These are phyloP conservation scores for Lepidurus apus DNA, from an alignment of 1,140 invertebrate species.

Conservation along the genomic window DNA sequence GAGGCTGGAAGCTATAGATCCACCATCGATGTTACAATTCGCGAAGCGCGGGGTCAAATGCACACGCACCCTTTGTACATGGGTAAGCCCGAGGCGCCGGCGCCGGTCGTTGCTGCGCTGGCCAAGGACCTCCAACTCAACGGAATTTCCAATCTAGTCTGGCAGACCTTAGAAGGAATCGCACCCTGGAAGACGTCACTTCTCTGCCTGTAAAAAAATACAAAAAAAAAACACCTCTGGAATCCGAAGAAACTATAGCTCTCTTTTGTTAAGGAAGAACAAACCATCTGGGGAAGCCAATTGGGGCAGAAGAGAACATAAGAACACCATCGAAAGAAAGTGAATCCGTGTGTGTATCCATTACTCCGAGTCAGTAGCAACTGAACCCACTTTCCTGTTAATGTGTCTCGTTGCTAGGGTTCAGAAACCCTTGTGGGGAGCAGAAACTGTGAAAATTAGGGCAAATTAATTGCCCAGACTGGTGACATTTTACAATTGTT, in stretches of 20 bases:
- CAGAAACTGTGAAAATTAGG: neutral
- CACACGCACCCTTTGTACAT: neutral
- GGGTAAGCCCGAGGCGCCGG: neutral
- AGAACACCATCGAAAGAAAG: neutral
- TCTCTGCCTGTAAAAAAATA: neutral
- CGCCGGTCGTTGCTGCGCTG: conserved; percentile 3
- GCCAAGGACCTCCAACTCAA: neutral
- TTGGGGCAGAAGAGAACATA: neutral
- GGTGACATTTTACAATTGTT: neutral
- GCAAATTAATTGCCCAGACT: neutral
- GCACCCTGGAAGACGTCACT: neutral
- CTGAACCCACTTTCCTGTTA: neutral
- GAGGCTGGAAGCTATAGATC: neutral
- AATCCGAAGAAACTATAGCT: too few relatives aligned
- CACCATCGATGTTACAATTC: neutral
- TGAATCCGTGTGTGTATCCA: neutral
- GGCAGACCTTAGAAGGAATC: neutral
- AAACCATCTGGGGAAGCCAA: neutral
- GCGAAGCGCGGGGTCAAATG: neutral
- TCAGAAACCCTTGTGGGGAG: neutral
- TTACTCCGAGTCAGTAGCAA: neutral
- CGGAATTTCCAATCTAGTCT: neutral
- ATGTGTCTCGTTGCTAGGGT: neutral
- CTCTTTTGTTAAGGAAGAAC: neutral
- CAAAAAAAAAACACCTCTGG: too few relatives aligned